phyloP scores from a whole-genome alignment of 2,113 vertebrate species.

The Mirounga angustirostris region DNA sequence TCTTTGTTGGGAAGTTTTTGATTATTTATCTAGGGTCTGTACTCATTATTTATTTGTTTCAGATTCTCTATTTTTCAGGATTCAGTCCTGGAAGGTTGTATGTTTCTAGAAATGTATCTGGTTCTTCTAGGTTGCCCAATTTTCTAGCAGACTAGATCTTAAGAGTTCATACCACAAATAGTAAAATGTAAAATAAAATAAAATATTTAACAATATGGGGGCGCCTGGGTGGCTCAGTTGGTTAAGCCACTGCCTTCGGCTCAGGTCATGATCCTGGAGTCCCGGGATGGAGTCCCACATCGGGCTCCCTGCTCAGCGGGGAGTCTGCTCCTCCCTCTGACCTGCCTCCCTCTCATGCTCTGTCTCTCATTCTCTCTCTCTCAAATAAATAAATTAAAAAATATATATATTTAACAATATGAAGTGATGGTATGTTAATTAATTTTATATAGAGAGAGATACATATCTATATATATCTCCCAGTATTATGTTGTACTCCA shows the following conservation, averaged over 20 bases:
- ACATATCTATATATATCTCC: neutral
- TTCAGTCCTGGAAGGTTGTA: neutral
- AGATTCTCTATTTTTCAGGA: neutral
- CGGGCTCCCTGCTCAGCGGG: too few species aligned
- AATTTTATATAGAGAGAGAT: rapidly evolving
- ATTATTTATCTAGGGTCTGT: neutral
- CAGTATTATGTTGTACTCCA: neutral
- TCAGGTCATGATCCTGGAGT: too few species aligned
- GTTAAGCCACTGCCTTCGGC: too few species aligned
- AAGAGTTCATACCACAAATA: neutral
- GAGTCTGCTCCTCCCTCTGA: too few species aligned
- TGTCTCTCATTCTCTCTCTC: too few species aligned
- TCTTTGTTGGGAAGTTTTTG: neutral
- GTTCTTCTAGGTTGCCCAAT: neutral
- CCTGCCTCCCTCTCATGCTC: too few species aligned
- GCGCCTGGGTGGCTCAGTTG: too few species aligned
- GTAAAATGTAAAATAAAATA: neutral
- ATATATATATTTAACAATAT: neutral
- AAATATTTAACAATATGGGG: neutral
- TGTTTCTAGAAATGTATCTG: neutral
- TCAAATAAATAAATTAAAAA: too few species aligned
- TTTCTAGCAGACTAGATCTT: neutral
- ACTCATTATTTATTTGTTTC: neutral
- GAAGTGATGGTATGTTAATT: neutral
- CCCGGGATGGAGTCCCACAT: too few species aligned